Percentiles rank a stretch among this genome's conserved stretches.
Conservation (phyloP, 23 tunicate species). For the Halocynthia aurantium region DNA sequence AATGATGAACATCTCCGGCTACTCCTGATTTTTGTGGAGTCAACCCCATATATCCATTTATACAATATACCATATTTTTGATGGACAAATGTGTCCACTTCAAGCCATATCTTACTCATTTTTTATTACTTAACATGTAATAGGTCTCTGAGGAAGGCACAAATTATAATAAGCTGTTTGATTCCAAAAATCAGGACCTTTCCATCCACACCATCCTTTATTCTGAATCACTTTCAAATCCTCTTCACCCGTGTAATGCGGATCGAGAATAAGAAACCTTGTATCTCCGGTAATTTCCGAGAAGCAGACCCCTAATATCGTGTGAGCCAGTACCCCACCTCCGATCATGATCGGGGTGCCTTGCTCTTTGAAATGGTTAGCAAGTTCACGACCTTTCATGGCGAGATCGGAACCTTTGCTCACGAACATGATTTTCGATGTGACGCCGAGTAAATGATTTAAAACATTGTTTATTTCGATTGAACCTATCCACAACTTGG, state of each 20-base stretch:
- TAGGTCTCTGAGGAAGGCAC: slow-evolving; percentile 82
- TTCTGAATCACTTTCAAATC: slow-evolving; percentile 35
- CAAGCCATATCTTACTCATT: not conserved
- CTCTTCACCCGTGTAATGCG: slow-evolving; percentile 91
- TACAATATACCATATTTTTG: too few species aligned
- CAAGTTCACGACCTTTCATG: slow-evolving; percentile 63
- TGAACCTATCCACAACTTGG: slow-evolving; percentile 84
- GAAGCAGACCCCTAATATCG: slow-evolving; percentile 92
- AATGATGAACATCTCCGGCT: too few species aligned
- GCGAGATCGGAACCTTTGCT: slow-evolving; percentile 72
- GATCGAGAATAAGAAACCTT: slow-evolving; percentile 81
- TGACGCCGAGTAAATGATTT: slow-evolving; percentile 42
- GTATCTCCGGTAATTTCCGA: slow-evolving; percentile 71
- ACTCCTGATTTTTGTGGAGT: too few species aligned
- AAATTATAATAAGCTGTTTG: slow-evolving; percentile 85
- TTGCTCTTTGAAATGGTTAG: slow-evolving; percentile 65
- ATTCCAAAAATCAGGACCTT: slow-evolving; percentile 74
- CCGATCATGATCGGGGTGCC: slow-evolving; percentile 99
- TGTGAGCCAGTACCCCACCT: slow-evolving; percentile 98
- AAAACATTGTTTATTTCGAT: slow-evolving; percentile 78
- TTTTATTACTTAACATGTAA: not conserved
- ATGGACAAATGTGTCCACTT: too few species aligned
- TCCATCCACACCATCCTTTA: slow-evolving; percentile 96
- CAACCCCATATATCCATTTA: too few species aligned
- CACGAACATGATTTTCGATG: slow-evolving; percentile 73